These are phyloP conservation scores for Lacerta agilis DNA, from an alignment of 2,797 vertebrate species.

Conservation along the genomic window DNA sequence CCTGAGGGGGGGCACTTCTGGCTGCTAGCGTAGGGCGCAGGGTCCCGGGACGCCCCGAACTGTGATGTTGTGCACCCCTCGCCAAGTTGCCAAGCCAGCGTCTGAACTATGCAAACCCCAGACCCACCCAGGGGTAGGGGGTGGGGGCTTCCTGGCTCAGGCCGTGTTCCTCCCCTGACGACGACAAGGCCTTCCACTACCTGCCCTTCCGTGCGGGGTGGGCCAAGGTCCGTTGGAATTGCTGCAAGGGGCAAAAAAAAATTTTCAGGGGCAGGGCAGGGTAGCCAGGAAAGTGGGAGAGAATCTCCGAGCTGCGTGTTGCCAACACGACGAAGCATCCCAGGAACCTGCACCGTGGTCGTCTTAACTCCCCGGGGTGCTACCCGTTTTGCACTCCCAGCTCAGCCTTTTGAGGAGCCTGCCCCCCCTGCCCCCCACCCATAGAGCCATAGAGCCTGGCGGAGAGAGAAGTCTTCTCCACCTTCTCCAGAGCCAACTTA, in stretches of 20 bases:
- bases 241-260: neutral
- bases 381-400: neutral
- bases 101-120: conserved; percentile 18
- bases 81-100: neutral
- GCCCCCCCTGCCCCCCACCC: neutral
- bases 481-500: no score
- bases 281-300: neutral
- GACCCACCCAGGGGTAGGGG: neutral
- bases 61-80: neutral
- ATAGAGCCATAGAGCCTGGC: no score
- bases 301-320: rapidly evolving
- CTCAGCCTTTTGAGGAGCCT: neutral
- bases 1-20: no score
- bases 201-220: no score
- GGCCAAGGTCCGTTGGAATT: no score
- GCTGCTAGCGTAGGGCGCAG: neutral
- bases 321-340: no score
- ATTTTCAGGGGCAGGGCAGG: neutral
- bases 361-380: neutral
- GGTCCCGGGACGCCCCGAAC: neutral
- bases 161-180: neutral
- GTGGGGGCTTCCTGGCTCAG: neutral
- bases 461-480: no score
- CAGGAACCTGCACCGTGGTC: neutral
- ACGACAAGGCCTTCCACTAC: neutral